Base-by-base conservation (phyloP, 2,888 invertebrate genomes). In the Cremastinae sp. region DNA sequence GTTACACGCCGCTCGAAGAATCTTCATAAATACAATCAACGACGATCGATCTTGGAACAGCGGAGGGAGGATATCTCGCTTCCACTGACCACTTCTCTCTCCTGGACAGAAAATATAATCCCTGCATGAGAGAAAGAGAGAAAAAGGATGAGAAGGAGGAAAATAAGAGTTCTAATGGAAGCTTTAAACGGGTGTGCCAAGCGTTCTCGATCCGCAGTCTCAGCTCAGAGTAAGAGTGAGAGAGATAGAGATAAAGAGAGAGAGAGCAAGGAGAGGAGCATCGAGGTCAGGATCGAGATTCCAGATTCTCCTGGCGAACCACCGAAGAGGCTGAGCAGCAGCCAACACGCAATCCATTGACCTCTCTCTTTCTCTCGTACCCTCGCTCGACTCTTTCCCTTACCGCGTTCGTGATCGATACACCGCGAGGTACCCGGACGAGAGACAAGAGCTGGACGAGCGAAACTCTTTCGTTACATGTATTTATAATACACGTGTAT, bases 1-100 rank as follows among this genome's bases (percentile, higher is more conserved):
- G 71, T 74, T 71, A 65, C 58, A 71, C 65, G 64, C 37, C 18
- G 49, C 55, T 70, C 69, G 79, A 84, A 85, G 77, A 87, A 87
- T 88, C 87, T 87, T 86, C 83, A 85, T 86, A 86, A 87, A 87
- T 86, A 85, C 85, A 85, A 85, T 86, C 85, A 85, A 64, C 68
- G 59, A 49, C 55, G 70, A 77, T 77, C 73, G 64, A 77, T 77
- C 70, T 70, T 22, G 84, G 78, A 82, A 78, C 79, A 78, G 78
- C 78, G 9, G 18, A 35, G 47, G 20, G 37, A 22, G 18, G 8
- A 45, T 55, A 78, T 79, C 70, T 65, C 70, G 45, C 73, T 62
- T 43, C 72, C 55, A 69, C 53, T 69, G 59, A 65, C 53, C 14
- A 16, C 14, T 65, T 58, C 51, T 56, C 49, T 69, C 47, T 74